These are phyloP conservation scores for Alviniconcha strummeri DNA, from an alignment of 2,888 invertebrate genomes.

Conservation along the genomic window DNA sequence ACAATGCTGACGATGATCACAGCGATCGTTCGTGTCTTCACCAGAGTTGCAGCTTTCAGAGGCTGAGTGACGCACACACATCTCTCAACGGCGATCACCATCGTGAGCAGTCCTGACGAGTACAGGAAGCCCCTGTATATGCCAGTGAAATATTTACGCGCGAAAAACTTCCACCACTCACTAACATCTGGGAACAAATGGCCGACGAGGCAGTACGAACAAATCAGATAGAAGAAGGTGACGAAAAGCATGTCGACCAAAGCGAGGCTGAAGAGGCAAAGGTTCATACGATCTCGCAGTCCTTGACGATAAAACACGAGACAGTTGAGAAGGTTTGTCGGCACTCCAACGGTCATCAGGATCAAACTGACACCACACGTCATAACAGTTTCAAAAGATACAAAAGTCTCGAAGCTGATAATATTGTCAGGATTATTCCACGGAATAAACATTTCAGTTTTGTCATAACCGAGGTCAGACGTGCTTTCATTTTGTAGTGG, in stretches of 20 bases:
- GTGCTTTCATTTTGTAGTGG: not conserved
- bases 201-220: not conserved
- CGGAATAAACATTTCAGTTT: not conserved
- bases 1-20: not conserved
- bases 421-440: too few species aligned
- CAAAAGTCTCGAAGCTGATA: not conserved
- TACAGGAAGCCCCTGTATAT: constrained; percentile 27
- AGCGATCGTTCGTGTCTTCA: constrained; percentile 26
- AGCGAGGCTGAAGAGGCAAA: constrained; percentile 19
- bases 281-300: constrained; percentile 14
- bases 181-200: not conserved
- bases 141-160: constrained; percentile 19
- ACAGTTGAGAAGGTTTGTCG: constrained; percentile 13
- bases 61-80: constrained; percentile 27
- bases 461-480: not conserved
- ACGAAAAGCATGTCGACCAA: constrained; percentile 12
- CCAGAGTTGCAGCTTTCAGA: constrained; percentile 13
- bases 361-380: not conserved
- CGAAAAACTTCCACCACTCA: constrained; percentile 17
- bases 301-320: constrained; percentile 16
- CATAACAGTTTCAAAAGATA: not conserved
- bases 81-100: constrained; percentile 24
- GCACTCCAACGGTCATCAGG: not conserved
- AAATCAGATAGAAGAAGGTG: not conserved
- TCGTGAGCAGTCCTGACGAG: constrained; percentile 18